Conservation (phyloP, 2,888 invertebrate genomes). For the Galeopsomyia nigrocyanea region DNA sequence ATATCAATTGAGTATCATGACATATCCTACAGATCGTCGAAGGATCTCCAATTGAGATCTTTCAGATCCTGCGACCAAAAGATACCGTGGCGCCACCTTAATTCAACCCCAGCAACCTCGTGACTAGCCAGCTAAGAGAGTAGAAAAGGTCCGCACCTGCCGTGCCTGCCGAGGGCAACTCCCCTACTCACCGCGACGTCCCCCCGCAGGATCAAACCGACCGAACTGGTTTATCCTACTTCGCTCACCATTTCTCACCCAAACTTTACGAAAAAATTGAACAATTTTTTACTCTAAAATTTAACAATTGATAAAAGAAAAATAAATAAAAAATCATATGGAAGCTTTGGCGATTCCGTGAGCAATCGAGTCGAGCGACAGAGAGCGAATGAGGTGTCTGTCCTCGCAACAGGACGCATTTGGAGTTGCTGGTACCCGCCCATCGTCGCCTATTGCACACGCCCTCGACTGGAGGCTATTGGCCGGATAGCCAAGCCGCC, state of each 20-base stretch:
- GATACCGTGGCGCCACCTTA: constrained; percentile 39
- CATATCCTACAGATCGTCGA: too few species aligned
- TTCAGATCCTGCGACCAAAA: background rate
- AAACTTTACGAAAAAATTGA: too few species aligned
- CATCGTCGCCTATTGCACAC: constrained; percentile 50
- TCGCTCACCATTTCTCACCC: too few species aligned
- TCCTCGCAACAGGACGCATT: constrained; percentile 45
- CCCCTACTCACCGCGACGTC: background rate
- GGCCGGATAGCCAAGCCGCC: constrained; percentile 65
- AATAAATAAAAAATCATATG: too few species aligned
- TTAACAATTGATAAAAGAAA: too few species aligned
- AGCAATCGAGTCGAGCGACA: too few species aligned
- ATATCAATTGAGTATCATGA: too few species aligned
- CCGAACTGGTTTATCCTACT: background rate
- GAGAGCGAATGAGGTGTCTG: too few species aligned
- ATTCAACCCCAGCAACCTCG: background rate
- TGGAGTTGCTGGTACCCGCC: too few species aligned
- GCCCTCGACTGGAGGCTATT: constrained; percentile 66
- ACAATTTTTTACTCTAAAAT: too few species aligned
- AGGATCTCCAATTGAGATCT: too few species aligned
- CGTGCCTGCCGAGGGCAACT: constrained; percentile 38
- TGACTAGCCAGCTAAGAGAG: background rate
- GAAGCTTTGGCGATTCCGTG: too few species aligned
- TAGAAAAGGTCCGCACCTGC: constrained; percentile 28
- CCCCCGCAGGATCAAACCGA: background rate